Base-by-base conservation (phyloP, 2,888 invertebrate species). In the Cosmorhoe ocellata region DNA sequence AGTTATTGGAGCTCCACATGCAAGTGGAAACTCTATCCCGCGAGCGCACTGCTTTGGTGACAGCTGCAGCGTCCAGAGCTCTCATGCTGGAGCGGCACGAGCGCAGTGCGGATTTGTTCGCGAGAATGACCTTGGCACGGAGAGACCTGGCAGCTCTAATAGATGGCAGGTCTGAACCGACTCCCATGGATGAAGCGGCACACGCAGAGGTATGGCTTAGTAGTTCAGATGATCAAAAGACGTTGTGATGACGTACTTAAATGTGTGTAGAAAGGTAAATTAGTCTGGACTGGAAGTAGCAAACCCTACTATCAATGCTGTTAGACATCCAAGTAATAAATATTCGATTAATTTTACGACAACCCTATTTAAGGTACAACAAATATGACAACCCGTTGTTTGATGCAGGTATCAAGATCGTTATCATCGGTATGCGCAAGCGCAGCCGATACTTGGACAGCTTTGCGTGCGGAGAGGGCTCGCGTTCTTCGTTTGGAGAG, bases 1-100 rank as follows among this genome's bases (percentile, higher is more conserved):
- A 90, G 89, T 56, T 87, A 38, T 27, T 84, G 31, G 86, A 87
- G 38, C 58, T 88, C 50, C 80, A 82, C 26, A 76, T 84, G 81
- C 84, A 86, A 79, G 83, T 89, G 41, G 78, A 81, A 47, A 72
- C 76, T 4, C 51, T 88, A 36, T 68, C 74, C 1, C 81, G 81
- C 1, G 89, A 89, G 63, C 82, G 87, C 1, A 64, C 79, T 0
- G 76, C 84, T 3, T 60, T 90, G 58, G 76, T 84, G 41, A 71
- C 77, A 1, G 83, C 82, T 0, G 86, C 86, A 0, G 86, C 86
- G 9, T 81, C 86, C 0, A 79, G 84, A 1, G 81, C 86, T 1
- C 77, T 90, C 1, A 84, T 88, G 89, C 59, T 90, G 54, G 89
- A 90, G 72, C 71, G 89, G 0, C 82, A 89, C 59, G 89, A 90